Evolutionary conservation across 2,797 vertebrate species (phyloP).

Genomic region (Eurystomus glaucurus): DNA sequence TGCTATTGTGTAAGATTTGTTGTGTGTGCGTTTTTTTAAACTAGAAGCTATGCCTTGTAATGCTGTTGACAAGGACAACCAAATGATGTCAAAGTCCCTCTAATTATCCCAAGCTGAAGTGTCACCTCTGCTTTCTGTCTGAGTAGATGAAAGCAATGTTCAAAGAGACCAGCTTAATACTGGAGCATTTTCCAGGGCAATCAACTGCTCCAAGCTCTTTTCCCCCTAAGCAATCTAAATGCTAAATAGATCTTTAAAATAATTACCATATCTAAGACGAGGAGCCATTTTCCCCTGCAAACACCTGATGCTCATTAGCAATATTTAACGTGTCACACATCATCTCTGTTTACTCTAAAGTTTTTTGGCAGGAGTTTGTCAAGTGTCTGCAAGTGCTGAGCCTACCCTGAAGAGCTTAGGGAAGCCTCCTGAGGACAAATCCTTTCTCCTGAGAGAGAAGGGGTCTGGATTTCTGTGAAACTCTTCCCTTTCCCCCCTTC

Average conservation of each 20-base stretch:
- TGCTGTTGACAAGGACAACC: slow-evolving; percentile 51
- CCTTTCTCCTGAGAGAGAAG: neutral
- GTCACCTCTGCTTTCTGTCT: slow-evolving; percentile 57
- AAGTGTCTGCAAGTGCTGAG: neutral
- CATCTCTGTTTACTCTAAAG: neutral
- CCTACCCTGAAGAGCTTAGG: neutral
- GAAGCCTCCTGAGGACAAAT: neutral
- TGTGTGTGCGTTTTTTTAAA: neutral
- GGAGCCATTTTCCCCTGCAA: slow-evolving; percentile 33
- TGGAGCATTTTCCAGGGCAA: slow-evolving; percentile 44
- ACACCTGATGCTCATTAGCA: slow-evolving; percentile 75
- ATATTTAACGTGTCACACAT: slow-evolving; percentile 44
- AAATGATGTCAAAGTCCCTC: slow-evolving; percentile 40
- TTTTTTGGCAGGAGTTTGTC: slow-evolving; percentile 1
- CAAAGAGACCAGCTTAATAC: slow-evolving; percentile 55
- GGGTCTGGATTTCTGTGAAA: neutral
- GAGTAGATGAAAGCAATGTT: slow-evolving; percentile 50
- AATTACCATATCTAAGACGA: slow-evolving; percentile 63
- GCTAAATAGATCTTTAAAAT: slow-evolving; percentile 78
- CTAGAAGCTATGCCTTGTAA: neutral
- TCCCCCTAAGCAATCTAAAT: slow-evolving; percentile 77
- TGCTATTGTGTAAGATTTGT: neutral
- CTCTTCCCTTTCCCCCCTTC: neutral
- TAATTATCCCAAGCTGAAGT: slow-evolving; percentile 43
- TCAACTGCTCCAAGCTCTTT: slow-evolving; percentile 52